A percentile compares a stretch with the other conserved stretches of the same genome.
Conservation (phyloP, 2,888 invertebrate species). For the Alviniconcha strummeri region DNA sequence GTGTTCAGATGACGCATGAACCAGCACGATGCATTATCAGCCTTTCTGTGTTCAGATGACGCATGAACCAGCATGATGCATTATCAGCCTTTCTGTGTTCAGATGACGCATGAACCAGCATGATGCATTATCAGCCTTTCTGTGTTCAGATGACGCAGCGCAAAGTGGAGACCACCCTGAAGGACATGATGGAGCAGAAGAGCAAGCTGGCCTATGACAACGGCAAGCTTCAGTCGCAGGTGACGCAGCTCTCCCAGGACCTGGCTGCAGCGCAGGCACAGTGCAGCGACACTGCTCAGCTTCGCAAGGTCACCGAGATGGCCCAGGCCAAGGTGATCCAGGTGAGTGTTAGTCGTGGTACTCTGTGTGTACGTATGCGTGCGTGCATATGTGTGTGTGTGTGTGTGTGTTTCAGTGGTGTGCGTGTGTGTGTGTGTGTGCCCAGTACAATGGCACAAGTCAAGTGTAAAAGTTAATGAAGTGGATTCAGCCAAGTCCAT, state of each 20-base stretch:
- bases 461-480: no score
- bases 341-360: constrained; percentile 42
- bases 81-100: not conserved
- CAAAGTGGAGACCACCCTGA: constrained; percentile 64
- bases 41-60: constrained; percentile 41
- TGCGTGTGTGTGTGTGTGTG: not conserved
- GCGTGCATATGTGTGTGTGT: not conserved
- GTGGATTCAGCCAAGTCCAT: no score
- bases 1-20: constrained; percentile 52
- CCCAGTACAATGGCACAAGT: no score
- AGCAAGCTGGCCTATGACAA: constrained; percentile 70
- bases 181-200: constrained; percentile 70
- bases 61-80: constrained; percentile 36
- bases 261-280: constrained; percentile 84
- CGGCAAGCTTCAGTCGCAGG: constrained; percentile 78
- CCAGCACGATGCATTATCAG: no score
- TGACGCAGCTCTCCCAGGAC: constrained; percentile 85
- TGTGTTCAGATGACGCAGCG: constrained; percentile 51
- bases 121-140: no score
- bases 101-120: constrained; percentile 41
- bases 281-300: constrained; percentile 54
- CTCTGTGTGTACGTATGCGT: not conserved
- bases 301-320: constrained; percentile 52
- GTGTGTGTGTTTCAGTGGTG: not conserved
- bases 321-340: constrained; percentile 62